Evolutionary conservation across 2,888 invertebrate genomes (phyloP).

Genomic region (Dolichomitus sp.): DNA sequence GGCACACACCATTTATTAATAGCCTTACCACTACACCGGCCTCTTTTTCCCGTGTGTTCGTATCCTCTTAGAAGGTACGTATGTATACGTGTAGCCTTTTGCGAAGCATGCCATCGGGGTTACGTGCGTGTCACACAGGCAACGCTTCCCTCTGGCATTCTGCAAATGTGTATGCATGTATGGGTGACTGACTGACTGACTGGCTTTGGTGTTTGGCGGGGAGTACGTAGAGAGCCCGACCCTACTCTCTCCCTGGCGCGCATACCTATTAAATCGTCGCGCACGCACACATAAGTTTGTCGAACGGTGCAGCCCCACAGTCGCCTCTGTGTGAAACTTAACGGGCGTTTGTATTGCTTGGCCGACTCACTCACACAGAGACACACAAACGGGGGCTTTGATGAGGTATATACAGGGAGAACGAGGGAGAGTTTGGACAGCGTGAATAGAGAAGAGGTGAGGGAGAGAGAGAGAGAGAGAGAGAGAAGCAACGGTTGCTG

Average conservation of each 20-base stretch:
- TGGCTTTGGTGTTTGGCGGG: slow-evolving; percentile 1
- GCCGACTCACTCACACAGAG: slow-evolving; percentile 44
- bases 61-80: background rate
- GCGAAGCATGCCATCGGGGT: slow-evolving; percentile 1
- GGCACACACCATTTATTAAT: slow-evolving; percentile 69
- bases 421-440: slow-evolving; percentile 44
- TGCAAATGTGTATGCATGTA: slow-evolving; percentile 17
- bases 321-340: background rate
- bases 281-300: slow-evolving; percentile 48
- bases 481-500: slow-evolving; percentile 42
- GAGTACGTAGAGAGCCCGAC: slow-evolving; percentile 22
- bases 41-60: background rate
- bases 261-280: slow-evolving; percentile 58
- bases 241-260: slow-evolving; percentile 43
- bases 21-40: slow-evolving; percentile 42
- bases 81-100: background rate
- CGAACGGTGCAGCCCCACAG: slow-evolving; percentile 1
- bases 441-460: slow-evolving; percentile 21
- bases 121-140: slow-evolving; percentile 20
- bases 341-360: slow-evolving; percentile 4
- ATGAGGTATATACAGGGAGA: slow-evolving; percentile 15
- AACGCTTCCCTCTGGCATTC: slow-evolving; percentile 49
- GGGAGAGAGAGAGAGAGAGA: slow-evolving; percentile 9
- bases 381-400: background rate
- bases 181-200: slow-evolving; percentile 1